Percentiles rank a stretch among this genome's conserved stretches.
These are phyloP conservation scores for Eupithecia inturbata DNA, from an alignment of 2,888 invertebrate species.

Conservation along the genomic window DNA sequence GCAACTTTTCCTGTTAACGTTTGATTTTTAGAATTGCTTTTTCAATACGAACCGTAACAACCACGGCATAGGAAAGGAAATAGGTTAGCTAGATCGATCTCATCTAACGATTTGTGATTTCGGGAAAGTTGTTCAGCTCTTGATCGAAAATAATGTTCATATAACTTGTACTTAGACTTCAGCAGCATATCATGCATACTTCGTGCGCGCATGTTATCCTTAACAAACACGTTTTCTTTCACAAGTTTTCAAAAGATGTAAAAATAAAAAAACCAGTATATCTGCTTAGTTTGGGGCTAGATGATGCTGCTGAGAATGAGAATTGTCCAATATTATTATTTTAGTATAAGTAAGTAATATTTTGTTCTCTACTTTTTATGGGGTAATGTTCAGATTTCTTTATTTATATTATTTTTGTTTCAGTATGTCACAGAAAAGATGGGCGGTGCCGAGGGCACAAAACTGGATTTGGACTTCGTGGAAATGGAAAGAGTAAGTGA, in stretches of 20 bases:
- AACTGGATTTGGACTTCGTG: slow-evolving; percentile 98
- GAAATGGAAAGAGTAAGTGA: slow-evolving; percentile 98
- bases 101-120: too few species aligned
- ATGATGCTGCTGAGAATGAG: not conserved
- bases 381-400: slow-evolving; percentile 7
- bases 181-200: too few species aligned
- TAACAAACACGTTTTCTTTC: too few species aligned
- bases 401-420: slow-evolving; percentile 66
- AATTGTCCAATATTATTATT: too few species aligned
- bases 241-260: too few species aligned
- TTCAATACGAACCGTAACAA: not conserved
- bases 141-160: not conserved
- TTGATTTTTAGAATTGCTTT: slow-evolving; percentile 25
- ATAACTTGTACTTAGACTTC: too few species aligned
- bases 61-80: not conserved
- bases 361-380: not conserved
- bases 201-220: too few species aligned
- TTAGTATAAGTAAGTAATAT: too few species aligned
- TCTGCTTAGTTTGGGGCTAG: too few species aligned
- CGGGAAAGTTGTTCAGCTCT: not conserved
- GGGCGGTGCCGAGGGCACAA: slow-evolving; percentile 99
- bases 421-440: slow-evolving; percentile 99
- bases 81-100: not conserved
- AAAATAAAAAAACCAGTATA: too few species aligned
- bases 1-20: slow-evolving; percentile 5